Base-by-base conservation (phyloP, 2,797 vertebrate species). In the Anguilla anguilla region DNA sequence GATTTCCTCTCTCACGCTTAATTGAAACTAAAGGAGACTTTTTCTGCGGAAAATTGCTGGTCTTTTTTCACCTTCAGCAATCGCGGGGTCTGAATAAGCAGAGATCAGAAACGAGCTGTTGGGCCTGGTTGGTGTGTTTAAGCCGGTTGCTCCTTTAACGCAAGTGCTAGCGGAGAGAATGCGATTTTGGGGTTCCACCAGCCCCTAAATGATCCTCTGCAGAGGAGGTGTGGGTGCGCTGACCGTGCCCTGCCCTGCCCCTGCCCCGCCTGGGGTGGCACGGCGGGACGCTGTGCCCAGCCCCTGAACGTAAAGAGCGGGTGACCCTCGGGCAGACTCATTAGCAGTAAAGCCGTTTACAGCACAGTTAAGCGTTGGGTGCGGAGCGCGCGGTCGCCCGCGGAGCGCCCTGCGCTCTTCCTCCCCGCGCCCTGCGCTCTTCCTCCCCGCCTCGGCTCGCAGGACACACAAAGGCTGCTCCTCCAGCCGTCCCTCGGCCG, bases 261-360 rank as follows among this genome's bases (percentile, higher is more conserved):
- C 64, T 7, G 7, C 7, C 35, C 31, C 17, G 35, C 19, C 77
- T 2, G 39, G 77, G 31, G 39, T 49, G 9, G 39, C 43, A 49
- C 9, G 77, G 39, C 9, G 35, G 35, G 35, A 35, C 7, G 43
- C 64, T 25, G n/a, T 51, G 28, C 13, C 25, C 35, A 1, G 43
- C 77, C 22, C 2, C 43, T 22, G 13, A 28, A 85, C 19, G 67
- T 39, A 93, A 55, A 87, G 83, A 74, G 10, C 0, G 85, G 85
- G 90, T 88, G 85, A 90, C 17, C 2, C 69, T 17, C 11, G 3
- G n/a, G 22, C 46, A 4, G 9, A 72, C 77, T 49, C 57, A 22
- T 74, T 19, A 22, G 51, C 13, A 86, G 19, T 1, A 74, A 82
- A 67, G 19, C 55, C 3, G 88, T 4, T 6, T 88, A 19, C 35